Evolutionary conservation across 2,797 vertebrate species (phyloP).

Genomic region (Enteromius mattozi): DNA sequence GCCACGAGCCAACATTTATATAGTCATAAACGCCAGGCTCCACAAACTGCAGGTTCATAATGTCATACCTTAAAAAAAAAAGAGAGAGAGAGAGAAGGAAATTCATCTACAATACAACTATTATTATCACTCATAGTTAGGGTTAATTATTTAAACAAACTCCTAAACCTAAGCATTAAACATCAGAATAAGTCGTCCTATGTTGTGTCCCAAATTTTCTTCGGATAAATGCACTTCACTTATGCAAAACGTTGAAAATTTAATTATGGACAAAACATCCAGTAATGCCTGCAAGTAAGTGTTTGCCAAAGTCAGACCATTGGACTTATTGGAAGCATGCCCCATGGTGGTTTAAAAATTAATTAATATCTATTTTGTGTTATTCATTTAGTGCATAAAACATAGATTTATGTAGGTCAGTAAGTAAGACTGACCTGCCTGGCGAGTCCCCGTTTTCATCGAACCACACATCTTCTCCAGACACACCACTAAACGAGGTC

Average conservation of each 20-base stretch:
- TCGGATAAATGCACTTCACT: background rate
- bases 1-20: conserved; percentile 93
- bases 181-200: background rate
- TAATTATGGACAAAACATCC: background rate
- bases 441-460: conserved; percentile 97
- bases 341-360: background rate
- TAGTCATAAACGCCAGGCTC: conserved; percentile 88
- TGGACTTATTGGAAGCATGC: background rate
- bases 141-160: background rate
- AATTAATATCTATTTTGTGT: conserved; percentile 24
- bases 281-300: background rate
- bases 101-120: background rate
- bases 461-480: conserved; percentile 97
- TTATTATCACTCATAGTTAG: background rate
- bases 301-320: background rate
- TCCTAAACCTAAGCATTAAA: background rate
- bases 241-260: background rate
- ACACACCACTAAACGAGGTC: conserved; percentile 92
- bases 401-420: conserved; percentile 26
- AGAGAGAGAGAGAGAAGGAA: background rate
- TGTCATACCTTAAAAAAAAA: conserved; percentile 86
- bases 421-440: conserved; percentile 85
- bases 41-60: conserved; percentile 95
- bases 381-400: conserved; percentile 26
- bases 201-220: background rate